Evolutionary conservation across 2,113 vertebrate genomes (phyloP), one percentile per base, ranked within the genome.

Genomic region (Ceyx melanurus): DNA sequence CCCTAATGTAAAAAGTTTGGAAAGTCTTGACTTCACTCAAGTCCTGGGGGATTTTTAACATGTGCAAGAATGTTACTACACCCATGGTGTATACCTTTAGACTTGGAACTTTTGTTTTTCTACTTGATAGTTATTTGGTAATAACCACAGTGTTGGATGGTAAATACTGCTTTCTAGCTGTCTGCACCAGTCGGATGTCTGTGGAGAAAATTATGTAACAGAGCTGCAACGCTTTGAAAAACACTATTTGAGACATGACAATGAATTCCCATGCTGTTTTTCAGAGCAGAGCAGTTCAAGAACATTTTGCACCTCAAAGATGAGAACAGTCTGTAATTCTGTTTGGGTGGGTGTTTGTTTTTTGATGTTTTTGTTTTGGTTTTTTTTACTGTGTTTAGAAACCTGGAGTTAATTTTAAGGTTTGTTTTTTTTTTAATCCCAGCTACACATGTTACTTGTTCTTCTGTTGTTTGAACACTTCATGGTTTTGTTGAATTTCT

Each of bases 261-360:
- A 58, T 86, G 73, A 95, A 96, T 96, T 97, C 96, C 94, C 77
- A 95, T 76, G 91, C 92, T 71, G 88, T 53, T 82, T 82, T 93
- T 78, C 61, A 91, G 70, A 96, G 95, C 88, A 89, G 72, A 88
- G 89, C 46, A 90, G 66, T 95, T 97, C 80, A 93, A 91, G 97
- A 97, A 97, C 86, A 96, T 95, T 72, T 74, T 96, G 81, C 95
- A 80, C 94, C 93, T 92, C 91, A 91, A 92, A 96, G 76, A 81
- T 57, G 76, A 93, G 83, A 96, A 95, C 58, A 89, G 42, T 92
- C 93, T 97, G 92, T 96, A 92, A 94, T 92, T 94, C 75, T 79
- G 64, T 13, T 17, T 58, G 37, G 37, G 37, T 64, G 25, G 14
- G 48, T 58, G 64, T 65, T 58, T 76, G 51, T 50, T 66, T 85